Evolutionary conservation across 1,140 invertebrate genomes (phyloP), one percentile per base, ranked within the genome.

Genomic region (Linepithema humile): DNA sequence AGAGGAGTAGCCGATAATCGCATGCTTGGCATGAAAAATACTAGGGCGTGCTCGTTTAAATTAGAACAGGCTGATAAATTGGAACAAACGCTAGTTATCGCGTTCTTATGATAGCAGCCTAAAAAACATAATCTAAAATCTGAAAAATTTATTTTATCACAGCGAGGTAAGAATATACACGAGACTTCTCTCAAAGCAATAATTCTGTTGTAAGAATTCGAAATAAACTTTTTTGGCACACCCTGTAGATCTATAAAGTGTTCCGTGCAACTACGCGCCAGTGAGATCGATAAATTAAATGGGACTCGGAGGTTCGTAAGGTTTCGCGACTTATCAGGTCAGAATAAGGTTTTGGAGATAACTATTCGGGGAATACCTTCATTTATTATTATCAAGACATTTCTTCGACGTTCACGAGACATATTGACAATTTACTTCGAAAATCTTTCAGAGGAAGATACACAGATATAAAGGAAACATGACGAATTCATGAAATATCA

Each of bases 281-380:
- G 26, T 48, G 15, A 50, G 59, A 87, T 87, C 84, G 78, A 87
- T 87, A 87, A 83, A 82, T n/a, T 85, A 55, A 57, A 50, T 86
- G 62, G 78, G 86, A 74, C 77, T 87, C 77, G 10, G 59, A 80
- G 69, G 48, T 72, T n/a, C 69, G 57, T 75, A 82, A 15, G 85
- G 78, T 87, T 87, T 87, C 78, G 40, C 85, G 67, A 50, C 38
- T 20, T 62, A 82, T 77, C 53, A 64, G 38, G 60, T 75, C 40
- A 65, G 40, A 65, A 50, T 50, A 50, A 48, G 20, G 10, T 26
- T 29, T 32, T 53, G 50, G 10, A 23, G 35, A 29, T 10, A 10
- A 43, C 17, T 40, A 60, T 74, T 74, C 38, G 38, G 9, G 55
- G n/a, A 60, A 57, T 43, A 26, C 12, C 20, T 9, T 59, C 20